Percentiles rank a stretch among this genome's conserved stretches.
phyloP scores from a whole-genome alignment of 2,888 invertebrate genomes.

The Odontocolon sp. region DNA sequence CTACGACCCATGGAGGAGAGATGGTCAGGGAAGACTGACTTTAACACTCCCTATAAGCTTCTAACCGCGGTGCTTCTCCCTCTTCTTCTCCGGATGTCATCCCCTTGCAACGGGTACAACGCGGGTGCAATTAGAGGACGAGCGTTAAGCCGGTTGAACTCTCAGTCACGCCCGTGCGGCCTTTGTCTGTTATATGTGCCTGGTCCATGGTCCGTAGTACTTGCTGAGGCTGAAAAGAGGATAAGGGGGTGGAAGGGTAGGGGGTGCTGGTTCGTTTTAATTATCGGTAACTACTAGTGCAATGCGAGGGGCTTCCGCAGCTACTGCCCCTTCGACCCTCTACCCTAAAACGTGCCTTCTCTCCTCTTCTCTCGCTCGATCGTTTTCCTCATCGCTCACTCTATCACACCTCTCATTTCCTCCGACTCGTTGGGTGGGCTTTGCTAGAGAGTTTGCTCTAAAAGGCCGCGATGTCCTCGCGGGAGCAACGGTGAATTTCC shows the following conservation, averaged over 20 bases:
- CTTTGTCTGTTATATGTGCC: conserved; percentile 45
- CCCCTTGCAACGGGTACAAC: background rate
- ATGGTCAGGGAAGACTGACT: background rate
- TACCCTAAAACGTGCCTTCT: background rate
- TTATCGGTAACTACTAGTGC: conserved; percentile 53
- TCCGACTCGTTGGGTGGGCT: background rate
- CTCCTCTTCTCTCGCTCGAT: conserved; percentile 4
- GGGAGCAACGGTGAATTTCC: background rate
- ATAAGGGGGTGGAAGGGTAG: background rate
- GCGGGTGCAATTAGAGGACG: conserved; percentile 42
- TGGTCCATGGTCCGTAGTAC: background rate
- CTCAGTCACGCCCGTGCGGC: conserved; percentile 36
- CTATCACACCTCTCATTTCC: background rate
- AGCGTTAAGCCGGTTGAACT: conserved; percentile 57
- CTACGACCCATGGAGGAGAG: too few relatives aligned
- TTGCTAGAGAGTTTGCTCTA: background rate
- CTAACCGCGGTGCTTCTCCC: background rate
- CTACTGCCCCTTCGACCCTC: conserved; percentile 3
- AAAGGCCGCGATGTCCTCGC: too few relatives aligned
- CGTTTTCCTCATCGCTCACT: background rate
- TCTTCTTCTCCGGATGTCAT: background rate
- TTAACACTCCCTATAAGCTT: conserved; percentile 8
- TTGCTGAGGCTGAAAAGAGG: background rate
- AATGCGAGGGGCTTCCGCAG: conserved; percentile 33
- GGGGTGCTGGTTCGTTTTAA: conserved; percentile 48